A percentile compares a stretch with the other conserved stretches of the same genome.
Conservation (phyloP, 2,797 vertebrate species). For the Microctenopoma lineatum region DNA sequence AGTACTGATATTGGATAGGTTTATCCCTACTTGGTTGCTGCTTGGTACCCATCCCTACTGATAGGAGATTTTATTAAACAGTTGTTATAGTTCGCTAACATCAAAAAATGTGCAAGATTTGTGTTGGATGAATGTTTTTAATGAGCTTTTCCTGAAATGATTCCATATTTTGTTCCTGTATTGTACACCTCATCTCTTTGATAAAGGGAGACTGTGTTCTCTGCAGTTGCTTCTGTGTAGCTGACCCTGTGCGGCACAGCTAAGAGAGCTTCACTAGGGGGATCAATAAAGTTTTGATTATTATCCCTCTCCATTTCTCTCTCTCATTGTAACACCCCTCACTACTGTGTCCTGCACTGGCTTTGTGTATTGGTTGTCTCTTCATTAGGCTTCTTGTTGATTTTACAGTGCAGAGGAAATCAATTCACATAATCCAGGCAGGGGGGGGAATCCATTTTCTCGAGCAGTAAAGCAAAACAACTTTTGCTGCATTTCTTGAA, state of each 20-base stretch:
- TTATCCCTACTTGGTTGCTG: too few relatives aligned
- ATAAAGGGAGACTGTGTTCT: constrained; percentile 11
- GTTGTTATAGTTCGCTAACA: too few relatives aligned
- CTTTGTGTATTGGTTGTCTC: constrained; percentile 34
- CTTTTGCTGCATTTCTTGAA: constrained; percentile 39
- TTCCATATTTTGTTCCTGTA: not conserved
- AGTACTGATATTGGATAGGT: too few relatives aligned
- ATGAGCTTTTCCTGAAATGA: not conserved
- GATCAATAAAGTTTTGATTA: constrained; percentile 70
- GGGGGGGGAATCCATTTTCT: constrained; percentile 55
- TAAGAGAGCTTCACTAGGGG: constrained; percentile 42
- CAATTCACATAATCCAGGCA: constrained; percentile 52
- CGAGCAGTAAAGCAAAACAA: constrained; percentile 42
- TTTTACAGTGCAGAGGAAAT: constrained; percentile 59
- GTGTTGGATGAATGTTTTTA: constrained; percentile 3
- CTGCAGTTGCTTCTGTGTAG: constrained; percentile 18
- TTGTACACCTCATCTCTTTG: not conserved
- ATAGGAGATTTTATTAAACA: too few relatives aligned
- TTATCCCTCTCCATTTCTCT: constrained; percentile 40
- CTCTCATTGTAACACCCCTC: constrained; percentile 21
- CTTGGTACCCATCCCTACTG: too few relatives aligned
- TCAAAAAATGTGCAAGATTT: not conserved
- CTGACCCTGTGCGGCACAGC: constrained; percentile 32
- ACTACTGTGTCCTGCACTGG: constrained; percentile 14
- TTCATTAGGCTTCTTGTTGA: constrained; percentile 58